phyloP scores from a whole-genome alignment of 37 sponge, comb jelly and placozoan species.

The Halichondria panicea region DNA sequence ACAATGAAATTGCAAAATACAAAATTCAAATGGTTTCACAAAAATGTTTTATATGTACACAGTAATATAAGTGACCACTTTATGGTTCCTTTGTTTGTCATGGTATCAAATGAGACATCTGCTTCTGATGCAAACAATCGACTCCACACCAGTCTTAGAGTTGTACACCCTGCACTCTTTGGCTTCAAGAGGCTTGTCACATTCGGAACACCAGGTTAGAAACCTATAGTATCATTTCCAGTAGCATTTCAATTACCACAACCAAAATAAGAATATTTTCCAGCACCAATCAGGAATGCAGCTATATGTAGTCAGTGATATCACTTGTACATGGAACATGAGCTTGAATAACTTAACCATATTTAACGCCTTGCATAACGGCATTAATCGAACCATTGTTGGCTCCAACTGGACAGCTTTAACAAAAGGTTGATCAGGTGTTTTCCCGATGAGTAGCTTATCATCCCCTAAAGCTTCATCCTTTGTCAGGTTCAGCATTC shows the following conservation, averaged over 20 bases:
- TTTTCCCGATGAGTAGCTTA: conserved; percentile 4
- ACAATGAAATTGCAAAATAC: too few relatives aligned
- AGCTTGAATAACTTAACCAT: too few relatives aligned
- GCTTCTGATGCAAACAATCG: conserved; percentile 25
- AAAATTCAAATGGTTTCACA: too few relatives aligned
- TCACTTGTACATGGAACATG: too few relatives aligned
- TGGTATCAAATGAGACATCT: conserved; percentile 27
- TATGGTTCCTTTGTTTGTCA: conserved; percentile 42
- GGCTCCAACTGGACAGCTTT: conserved; percentile 46
- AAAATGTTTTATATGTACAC: too few relatives aligned
- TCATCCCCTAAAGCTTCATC: too few relatives aligned
- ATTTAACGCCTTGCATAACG: too few relatives aligned
- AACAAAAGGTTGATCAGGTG: conserved; percentile 18
- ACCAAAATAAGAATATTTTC: conserved; percentile 32
- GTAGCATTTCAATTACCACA: conserved; percentile 21
- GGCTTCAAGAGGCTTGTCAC: conserved; percentile 40
- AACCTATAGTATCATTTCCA: conserved; percentile 7
- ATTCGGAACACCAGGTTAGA: conserved; percentile 10
- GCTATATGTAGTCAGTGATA: conserved; percentile 30
- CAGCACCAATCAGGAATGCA: conserved; percentile 45
- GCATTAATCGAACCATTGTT: too few relatives aligned
- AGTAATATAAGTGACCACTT: too few relatives aligned
- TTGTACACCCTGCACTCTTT: too few relatives aligned
- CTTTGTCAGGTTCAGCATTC: too few relatives aligned
- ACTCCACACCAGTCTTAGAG: conserved; percentile 25